These are phyloP conservation scores for Aphidoletes aphidimyza DNA, from an alignment of 2,888 invertebrate species.

Conservation along the genomic window DNA sequence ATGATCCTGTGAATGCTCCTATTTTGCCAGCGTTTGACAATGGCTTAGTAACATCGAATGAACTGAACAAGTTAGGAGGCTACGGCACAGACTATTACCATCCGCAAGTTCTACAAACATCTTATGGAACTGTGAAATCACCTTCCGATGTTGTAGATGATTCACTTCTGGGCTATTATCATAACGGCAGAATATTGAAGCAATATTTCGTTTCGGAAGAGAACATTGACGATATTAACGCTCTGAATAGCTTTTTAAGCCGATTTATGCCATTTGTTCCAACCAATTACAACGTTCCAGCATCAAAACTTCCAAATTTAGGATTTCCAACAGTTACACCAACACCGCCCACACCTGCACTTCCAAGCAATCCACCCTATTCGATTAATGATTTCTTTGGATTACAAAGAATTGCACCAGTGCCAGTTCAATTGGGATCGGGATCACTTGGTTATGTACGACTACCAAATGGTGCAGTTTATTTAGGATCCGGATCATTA, in stretches of 20 bases:
- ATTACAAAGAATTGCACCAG: conserved; percentile 58
- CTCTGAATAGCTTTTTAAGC: conserved; percentile 44
- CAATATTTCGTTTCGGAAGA: conserved; percentile 66
- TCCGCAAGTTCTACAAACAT: neutral
- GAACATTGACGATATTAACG: conserved; percentile 63
- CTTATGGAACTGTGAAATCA: neutral
- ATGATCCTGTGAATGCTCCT: neutral
- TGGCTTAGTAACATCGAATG: neutral
- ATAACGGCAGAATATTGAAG: conserved; percentile 64
- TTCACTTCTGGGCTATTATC: conserved; percentile 59
- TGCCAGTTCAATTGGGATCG: conserved; percentile 64
- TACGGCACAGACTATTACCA: neutral
- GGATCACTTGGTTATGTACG: conserved; percentile 66
- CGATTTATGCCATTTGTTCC: conserved; percentile 51
- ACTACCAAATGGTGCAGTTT: conserved; percentile 64
- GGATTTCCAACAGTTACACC: neutral
- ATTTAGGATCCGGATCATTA: conserved; percentile 66
- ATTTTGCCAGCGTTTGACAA: neutral
- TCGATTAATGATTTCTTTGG: conserved; percentile 54
- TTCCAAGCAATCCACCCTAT: neutral
- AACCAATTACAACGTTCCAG: conserved; percentile 37
- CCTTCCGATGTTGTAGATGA: neutral
- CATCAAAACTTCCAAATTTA: neutral
- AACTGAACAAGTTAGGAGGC: neutral
- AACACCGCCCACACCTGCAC: conserved; percentile 55